Base-by-base conservation (phyloP, 1,140 invertebrate species). In the Cataglyphis hispanica region DNA sequence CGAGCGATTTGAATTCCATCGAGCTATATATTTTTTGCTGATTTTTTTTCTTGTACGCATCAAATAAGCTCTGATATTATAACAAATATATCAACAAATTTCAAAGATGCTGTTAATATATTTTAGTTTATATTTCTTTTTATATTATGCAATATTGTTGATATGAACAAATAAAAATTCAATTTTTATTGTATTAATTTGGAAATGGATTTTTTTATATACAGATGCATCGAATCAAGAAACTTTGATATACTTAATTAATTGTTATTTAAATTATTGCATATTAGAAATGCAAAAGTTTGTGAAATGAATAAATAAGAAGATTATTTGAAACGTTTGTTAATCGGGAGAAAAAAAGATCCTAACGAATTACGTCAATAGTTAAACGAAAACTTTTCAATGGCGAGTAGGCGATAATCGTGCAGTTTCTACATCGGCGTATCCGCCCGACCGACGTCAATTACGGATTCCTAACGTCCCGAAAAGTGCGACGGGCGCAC, bases 341-440 rank as follows among this genome's bases (percentile, higher is more conserved):
- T 67, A 16, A 56, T 58, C 34, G 22, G 78, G 72, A 78, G 60
- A 22, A 43, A 70, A 60, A 58, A 72, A 34, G 37, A 37, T 5
- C 22, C 37, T 11, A 61, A 40, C 34, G 81, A 90, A 86, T 85
- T 87, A 86, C 87, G 76, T 87, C 69, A 63, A 85, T 89, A 61
- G 85, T 40, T 69, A 50, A 69, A 69, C 63, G 31, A 40, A 80
- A 83, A 74, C 78, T 83, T 83, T 83, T 83, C 78, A 83, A 83
- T 83, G 78, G 72, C 46, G 46, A 60, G n/a, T 60, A 74, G 67
- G 37, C 50, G 78, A 37, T 37, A 37, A 58, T 70, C 66, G 66
- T 50, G 53, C 10, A 72, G 67, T n/a, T 74, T 72, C 78, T 60
- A 53, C 40, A 27, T 80, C 72, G 69, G 67, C 40, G 61, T 86